A percentile compares a stretch with the other conserved stretches of the same genome.
These are phyloP conservation scores for Lagodon rhomboides DNA, from an alignment of 2,797 vertebrate species.

Conservation along the genomic window DNA sequence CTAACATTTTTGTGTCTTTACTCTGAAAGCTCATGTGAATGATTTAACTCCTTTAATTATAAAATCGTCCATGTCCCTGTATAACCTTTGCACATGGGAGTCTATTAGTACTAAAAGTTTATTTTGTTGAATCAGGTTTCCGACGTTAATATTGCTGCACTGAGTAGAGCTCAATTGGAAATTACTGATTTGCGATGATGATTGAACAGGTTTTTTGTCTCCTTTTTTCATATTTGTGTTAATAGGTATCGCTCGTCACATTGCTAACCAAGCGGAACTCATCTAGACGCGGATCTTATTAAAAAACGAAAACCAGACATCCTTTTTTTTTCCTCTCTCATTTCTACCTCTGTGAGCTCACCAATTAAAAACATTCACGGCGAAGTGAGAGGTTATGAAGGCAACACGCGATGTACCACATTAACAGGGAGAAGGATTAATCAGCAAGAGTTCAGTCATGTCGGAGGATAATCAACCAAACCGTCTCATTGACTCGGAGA, in stretches of 20 bases:
- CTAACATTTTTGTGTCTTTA: too few relatives aligned
- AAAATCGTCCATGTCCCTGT: too few relatives aligned
- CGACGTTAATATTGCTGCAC: constrained; percentile 23
- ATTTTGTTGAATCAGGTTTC: constrained; percentile 18
- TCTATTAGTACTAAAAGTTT: constrained; percentile 6
- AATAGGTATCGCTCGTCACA: constrained; percentile 46
- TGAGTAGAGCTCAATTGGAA: constrained; percentile 41
- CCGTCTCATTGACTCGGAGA: constrained; percentile 33
- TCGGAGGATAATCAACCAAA: constrained; percentile 28
- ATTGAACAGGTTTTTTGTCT: constrained; percentile 26
- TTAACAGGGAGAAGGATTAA: constrained; percentile 36
- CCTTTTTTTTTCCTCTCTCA: not conserved
- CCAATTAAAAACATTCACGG: constrained; percentile 43
- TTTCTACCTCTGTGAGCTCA: constrained; percentile 28
- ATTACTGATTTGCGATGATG: constrained; percentile 51
- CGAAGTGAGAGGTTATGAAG: constrained; percentile 32
- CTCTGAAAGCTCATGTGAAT: too few relatives aligned
- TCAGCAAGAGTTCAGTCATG: constrained; percentile 32
- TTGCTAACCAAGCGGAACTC: constrained; percentile 55
- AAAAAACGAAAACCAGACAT: constrained; percentile 28
- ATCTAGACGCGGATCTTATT: constrained; percentile 40
- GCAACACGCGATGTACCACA: constrained; percentile 29
- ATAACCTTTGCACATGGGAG: not conserved
- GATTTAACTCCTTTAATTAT: too few relatives aligned
- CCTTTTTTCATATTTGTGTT: constrained; percentile 42